Conservation (phyloP, 2,888 invertebrate species). For the Timema podura region DNA sequence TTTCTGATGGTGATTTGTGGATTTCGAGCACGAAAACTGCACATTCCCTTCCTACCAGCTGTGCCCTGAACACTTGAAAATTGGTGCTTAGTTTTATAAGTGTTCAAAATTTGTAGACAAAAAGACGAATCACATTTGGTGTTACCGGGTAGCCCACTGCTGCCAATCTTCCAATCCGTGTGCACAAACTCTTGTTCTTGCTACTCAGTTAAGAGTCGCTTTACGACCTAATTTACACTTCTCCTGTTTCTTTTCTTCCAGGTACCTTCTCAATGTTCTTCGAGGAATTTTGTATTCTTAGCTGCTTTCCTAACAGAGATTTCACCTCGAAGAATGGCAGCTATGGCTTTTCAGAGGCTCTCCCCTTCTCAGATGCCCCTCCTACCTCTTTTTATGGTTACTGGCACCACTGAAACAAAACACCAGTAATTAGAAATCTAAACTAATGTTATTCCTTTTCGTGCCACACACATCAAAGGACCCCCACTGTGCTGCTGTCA, state of each 20-base stretch:
- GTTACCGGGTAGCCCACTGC: slow-evolving; percentile 2
- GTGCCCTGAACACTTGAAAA: background rate
- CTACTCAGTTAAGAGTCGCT: background rate
- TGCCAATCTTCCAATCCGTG: slow-evolving; percentile 3
- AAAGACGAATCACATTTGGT: slow-evolving; percentile 6
- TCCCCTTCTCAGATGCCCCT: background rate
- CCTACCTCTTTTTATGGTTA: background rate
- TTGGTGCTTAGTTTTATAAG: background rate
- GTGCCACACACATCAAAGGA: too few relatives aligned
- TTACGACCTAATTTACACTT: background rate
- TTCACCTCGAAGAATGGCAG: background rate
- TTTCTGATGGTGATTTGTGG: too few relatives aligned
- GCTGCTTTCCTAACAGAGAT: slow-evolving; percentile 3
- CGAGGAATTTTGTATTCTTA: slow-evolving; percentile 6
- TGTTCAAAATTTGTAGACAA: background rate
- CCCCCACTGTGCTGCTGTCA: too few relatives aligned
- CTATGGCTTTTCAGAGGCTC: background rate
- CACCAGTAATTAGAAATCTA: background rate
- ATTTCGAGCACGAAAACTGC: background rate
- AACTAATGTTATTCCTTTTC: background rate
- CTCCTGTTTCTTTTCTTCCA: background rate
- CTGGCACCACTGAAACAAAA: background rate
- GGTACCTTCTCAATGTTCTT: slow-evolving; percentile 1
- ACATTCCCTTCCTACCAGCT: slow-evolving; percentile 10
- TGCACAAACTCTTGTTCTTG: slow-evolving; percentile 5